A percentile compares a stretch with the other conserved stretches of the same genome.
phyloP scores from a whole-genome alignment of 2,113 vertebrate genomes.

The Gavialis gangeticus region DNA sequence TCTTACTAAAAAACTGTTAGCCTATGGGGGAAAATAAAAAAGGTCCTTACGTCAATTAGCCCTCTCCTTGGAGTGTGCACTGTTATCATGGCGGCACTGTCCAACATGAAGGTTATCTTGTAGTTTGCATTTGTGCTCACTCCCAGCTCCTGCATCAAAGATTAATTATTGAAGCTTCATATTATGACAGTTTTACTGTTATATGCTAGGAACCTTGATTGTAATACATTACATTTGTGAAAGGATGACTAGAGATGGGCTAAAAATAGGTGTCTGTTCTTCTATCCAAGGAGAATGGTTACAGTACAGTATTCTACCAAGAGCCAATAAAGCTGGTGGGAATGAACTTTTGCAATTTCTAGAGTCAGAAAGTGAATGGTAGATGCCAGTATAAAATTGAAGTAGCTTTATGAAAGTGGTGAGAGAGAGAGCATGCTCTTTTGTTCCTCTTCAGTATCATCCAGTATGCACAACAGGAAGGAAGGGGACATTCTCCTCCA shows the following conservation, averaged over 20 bases:
- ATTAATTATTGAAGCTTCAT: slow-evolving; percentile 18
- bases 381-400: slow-evolving; percentile 1
- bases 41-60: slow-evolving; percentile 89
- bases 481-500: not conserved
- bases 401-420: not conserved
- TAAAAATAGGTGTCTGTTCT: not conserved
- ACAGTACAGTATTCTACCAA: not conserved
- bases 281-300: not conserved
- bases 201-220: not conserved
- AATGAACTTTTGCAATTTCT: not conserved
- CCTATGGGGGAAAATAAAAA: not conserved
- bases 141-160: slow-evolving; percentile 90
- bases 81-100: slow-evolving; percentile 99
- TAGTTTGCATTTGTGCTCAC: slow-evolving; percentile 97
- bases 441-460: not conserved
- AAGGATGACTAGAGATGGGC: not conserved
- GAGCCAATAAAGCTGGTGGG: not conserved
- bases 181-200: slow-evolving; percentile 13
- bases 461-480: not conserved
- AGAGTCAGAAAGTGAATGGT: not conserved
- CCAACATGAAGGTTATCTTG: slow-evolving; percentile 99
- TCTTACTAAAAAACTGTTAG: not conserved
- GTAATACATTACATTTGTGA: not conserved
- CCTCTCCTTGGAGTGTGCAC: slow-evolving; percentile 97
- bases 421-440: not conserved